Evolutionary conservation across 2,113 vertebrate species (phyloP).

Genomic region (Cyprinodon tularosa): DNA sequence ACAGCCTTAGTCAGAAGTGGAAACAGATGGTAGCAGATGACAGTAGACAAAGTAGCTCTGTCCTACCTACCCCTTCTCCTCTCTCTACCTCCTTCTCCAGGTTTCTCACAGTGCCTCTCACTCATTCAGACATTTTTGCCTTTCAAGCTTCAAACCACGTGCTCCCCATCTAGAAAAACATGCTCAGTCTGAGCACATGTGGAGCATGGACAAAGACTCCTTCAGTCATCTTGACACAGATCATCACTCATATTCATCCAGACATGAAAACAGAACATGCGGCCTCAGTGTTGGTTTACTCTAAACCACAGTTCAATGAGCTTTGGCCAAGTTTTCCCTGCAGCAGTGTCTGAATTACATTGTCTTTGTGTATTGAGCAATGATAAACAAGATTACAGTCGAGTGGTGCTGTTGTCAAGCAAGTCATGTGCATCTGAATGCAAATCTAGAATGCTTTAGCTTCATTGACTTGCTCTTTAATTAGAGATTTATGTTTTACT

Average conservation of each 20-base stretch:
- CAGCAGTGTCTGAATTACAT: constrained; percentile 39
- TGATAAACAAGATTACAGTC: constrained; percentile 19
- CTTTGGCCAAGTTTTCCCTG: constrained; percentile 47
- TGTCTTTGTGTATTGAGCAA: constrained; percentile 49
- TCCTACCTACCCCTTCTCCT: constrained; percentile 62
- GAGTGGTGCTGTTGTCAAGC: constrained; percentile 36
- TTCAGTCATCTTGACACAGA: constrained; percentile 69
- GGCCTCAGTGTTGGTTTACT: constrained; percentile 44
- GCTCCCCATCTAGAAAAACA: constrained; percentile 44
- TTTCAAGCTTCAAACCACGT: constrained; percentile 50
- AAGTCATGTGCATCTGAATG: not conserved
- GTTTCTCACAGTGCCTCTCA: constrained; percentile 12
- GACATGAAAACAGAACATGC: constrained; percentile 61
- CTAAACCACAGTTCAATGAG: constrained; percentile 58
- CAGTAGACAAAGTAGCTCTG: constrained; percentile 78
- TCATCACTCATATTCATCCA: constrained; percentile 63
- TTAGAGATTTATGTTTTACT: constrained; percentile 21
- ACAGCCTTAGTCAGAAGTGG: constrained; percentile 79
- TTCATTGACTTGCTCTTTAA: constrained; percentile 9
- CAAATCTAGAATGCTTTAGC: not conserved
- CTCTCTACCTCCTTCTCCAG: constrained; percentile 18
- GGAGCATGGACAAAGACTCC: constrained; percentile 58
- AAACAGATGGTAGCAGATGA: constrained; percentile 83
- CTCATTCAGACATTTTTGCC: constrained; percentile 10
- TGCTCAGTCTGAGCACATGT: constrained; percentile 24